Evolutionary conservation across 2,888 invertebrate genomes (phyloP), one percentile per base, ranked within the genome.

Genomic region (Ametastegia equiseti): DNA sequence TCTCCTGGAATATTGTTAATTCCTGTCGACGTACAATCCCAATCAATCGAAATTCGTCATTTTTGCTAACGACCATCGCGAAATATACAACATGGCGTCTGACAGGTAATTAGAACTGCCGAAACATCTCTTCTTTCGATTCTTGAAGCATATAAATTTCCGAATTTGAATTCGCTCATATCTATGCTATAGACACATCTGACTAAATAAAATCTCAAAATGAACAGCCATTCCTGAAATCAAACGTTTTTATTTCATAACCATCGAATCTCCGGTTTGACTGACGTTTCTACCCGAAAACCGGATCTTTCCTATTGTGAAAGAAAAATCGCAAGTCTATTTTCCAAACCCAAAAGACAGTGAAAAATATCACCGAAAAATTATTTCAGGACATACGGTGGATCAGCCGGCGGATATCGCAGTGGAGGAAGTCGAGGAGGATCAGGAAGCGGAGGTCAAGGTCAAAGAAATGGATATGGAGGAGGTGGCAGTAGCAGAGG

Each of bases 381-480:
- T 11, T 45, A 67, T 81, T 82, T 0, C 81, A 90, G 90, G 90
- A 90, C 90, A 83, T 90, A 89, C 84, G 88, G 88, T 85, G 87
- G 86, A 47, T 88, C 88, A 79, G 86, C 88, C 5, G 86, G 87
- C 80, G 86, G 86, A 36, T 87, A 85, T 73, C 84, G 86, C 11
- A 87, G 83, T 65, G 83, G 82, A n/a, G 81, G 86, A 3, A 84
- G 88, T 4, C 85, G 86, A n/a, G 87, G 87, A 13, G 71, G 42
- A 5, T 84, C 85, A 9, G 86, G 88, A 1, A 81, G 84, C 30
- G 83, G 84, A 71, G 84, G 84, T 9, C 83, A 84, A 15, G 81
- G 82, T 11, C 81, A 81, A 19, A 71, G 81, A 42, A 77, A 77
- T 11, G 81, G 82, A 13, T 81, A 79, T 60, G 82, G 79, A 30